These are phyloP conservation scores for Scopus umbretta DNA, from an alignment of 2,113 vertebrate species.

Conservation along the genomic window DNA sequence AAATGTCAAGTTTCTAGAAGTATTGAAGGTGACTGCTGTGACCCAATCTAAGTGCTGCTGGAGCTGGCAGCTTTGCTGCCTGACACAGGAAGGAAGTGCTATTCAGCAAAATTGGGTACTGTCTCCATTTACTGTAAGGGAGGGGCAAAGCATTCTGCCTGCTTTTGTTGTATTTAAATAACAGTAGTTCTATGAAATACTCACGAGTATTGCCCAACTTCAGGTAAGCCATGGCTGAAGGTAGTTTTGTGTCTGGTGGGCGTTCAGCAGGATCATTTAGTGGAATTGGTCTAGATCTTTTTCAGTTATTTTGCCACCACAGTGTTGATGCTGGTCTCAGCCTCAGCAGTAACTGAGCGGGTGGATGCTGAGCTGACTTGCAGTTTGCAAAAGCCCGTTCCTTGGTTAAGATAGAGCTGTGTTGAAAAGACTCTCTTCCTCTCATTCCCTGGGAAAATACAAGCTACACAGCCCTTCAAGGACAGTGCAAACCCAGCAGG, in stretches of 20 bases:
- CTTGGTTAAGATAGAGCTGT: not conserved
- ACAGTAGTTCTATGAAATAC: not conserved
- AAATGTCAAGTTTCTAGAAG: not conserved
- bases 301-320: not conserved
- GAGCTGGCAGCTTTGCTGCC: not conserved
- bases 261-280: not conserved
- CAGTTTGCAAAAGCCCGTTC: not conserved
- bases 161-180: not conserved
- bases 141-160: not conserved
- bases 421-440: not conserved
- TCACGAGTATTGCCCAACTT: not conserved
- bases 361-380: not conserved
- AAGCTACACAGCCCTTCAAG: not conserved
- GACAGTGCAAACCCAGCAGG: not conserved
- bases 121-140: not conserved
- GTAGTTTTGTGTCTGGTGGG: not conserved
- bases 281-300: not conserved
- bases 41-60: not conserved
- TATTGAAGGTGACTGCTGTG: not conserved
- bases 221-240: not conserved
- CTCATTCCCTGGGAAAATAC: not conserved
- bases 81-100: not conserved
- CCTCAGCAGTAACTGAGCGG: not conserved
- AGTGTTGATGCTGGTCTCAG: not conserved
- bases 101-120: rapidly evolving